Evolutionary conservation across 2,888 invertebrate species (phyloP), one percentile per base, ranked within the genome.

Genomic region (Lithophane semibrunnea): DNA sequence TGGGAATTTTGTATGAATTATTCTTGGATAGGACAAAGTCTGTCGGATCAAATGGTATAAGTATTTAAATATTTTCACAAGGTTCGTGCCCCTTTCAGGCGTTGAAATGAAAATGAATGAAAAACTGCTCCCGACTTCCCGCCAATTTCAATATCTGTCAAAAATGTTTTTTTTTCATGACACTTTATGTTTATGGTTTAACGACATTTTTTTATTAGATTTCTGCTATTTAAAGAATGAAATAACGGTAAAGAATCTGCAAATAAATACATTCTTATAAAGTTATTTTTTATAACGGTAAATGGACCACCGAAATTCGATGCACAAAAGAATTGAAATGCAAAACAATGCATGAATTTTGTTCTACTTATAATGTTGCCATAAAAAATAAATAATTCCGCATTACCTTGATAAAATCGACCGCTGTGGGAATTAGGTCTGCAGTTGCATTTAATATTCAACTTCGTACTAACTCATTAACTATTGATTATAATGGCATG

Each of bases 361-460:
- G 42, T 16, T 37, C 83, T 2, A 65, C 67, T 54, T 49, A 65
- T 8, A 61, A 82, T 16, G n/a, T 68, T 61, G n/a, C 29, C 29
- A 49, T 66, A 42, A 7, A 24, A 47, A 69, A 54, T 76, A 60
- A 66, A 70, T 52, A 49, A 29, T 54, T 47, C n/a, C 18, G n/a
- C 13, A 60, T 13, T 81, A 52, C 77, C 63, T 73, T 74, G 67
- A 61, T 18, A n/a, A 9, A 76, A 84, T 86, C 73, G 83, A 83
- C 67, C 73, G 58, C 56, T 65, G 86, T 83, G 83, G 61, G 86
- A 83, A 83, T 37, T 49, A 69, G 82, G 83, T 71, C 75, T 49
- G 72, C 75, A 74, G 29, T 44, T 44, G 21, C 58, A 85, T 85
- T 72, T 63, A 77, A 18, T 69, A 85, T 83, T 82, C 77, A 68